Conservation (phyloP, 2,888 invertebrate genomes). For the Spodoptera littoralis region DNA sequence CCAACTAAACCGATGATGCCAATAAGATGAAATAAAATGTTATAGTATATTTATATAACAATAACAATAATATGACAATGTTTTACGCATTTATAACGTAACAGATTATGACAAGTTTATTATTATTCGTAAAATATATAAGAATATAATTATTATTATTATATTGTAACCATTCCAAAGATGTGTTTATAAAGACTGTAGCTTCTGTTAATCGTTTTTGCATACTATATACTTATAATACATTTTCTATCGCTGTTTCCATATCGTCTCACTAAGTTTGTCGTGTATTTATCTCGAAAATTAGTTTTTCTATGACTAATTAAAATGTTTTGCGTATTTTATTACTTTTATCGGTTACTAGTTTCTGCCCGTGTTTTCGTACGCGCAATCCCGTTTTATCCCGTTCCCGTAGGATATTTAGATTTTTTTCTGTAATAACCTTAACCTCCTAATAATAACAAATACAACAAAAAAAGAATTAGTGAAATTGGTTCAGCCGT, state of each 20-base stretch:
- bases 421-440: too few species aligned
- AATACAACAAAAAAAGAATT: too few species aligned
- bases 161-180: constrained; percentile 83
- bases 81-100: constrained; percentile 57
- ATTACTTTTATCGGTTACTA: not conserved
- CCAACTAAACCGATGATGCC: constrained; percentile 74
- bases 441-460: too few species aligned
- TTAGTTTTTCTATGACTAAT: not conserved
- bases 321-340: constrained; percentile 38
- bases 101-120: constrained; percentile 54
- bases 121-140: constrained; percentile 46
- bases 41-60: constrained; percentile 41
- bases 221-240: constrained; percentile 4
- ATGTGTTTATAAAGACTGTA: constrained; percentile 74
- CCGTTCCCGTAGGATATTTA: too few species aligned
- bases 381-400: too few species aligned
- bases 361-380: too few species aligned
- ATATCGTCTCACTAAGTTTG: constrained; percentile 26
- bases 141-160: constrained; percentile 56
- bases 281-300: constrained; percentile 23
- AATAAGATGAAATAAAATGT: constrained; percentile 61
- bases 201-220: constrained; percentile 56
- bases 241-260: constrained; percentile 25
- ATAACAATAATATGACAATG: constrained; percentile 14
- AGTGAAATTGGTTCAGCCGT: too few species aligned